Conservation (phyloP, 2,797 vertebrate genomes). For the Eptatretus atami region DNA sequence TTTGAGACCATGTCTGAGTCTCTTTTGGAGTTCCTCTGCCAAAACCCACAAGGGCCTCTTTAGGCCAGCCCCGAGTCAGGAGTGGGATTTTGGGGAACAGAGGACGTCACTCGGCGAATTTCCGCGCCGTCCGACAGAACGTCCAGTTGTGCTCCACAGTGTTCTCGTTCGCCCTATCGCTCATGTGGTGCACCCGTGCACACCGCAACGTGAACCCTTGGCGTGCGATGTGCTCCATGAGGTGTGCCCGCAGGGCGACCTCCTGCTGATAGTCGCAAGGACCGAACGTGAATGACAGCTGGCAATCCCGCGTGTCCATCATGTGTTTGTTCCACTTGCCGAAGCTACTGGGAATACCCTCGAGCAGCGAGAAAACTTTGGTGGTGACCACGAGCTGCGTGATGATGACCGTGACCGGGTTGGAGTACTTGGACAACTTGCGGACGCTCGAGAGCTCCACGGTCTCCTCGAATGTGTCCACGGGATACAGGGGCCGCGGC, state of each 20-base stretch:
- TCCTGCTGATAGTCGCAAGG: slow-evolving; percentile 96
- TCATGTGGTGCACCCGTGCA: slow-evolving; percentile 93
- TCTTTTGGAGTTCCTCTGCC: no score
- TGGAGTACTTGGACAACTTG: slow-evolving; percentile 94
- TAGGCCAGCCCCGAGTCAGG: no score
- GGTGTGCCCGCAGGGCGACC: slow-evolving; percentile 62
- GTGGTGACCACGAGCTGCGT: slow-evolving; percentile 86
- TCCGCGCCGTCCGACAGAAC: slow-evolving; percentile 66
- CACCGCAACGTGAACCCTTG: slow-evolving; percentile 88
- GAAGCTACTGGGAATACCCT: slow-evolving; percentile 81
- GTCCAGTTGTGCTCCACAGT: slow-evolving; percentile 98
- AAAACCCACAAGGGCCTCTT: no score
- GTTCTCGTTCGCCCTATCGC: slow-evolving; percentile 86
- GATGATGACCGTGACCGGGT: slow-evolving; percentile 87
- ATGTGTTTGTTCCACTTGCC: slow-evolving; percentile 99
- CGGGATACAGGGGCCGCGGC: slow-evolving; percentile 63
- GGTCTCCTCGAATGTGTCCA: slow-evolving; percentile 84
- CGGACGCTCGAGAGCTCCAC: slow-evolving; percentile 88
- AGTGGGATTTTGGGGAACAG: no score
- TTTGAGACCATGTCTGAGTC: no score
- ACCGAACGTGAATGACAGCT: slow-evolving; percentile 93
- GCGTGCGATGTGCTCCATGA: slow-evolving; percentile 96
- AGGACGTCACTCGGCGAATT: slow-evolving; percentile 47
- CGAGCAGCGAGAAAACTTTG: slow-evolving; percentile 59
- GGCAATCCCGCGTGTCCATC: slow-evolving; percentile 98